A percentile compares a stretch with the other conserved stretches of the same genome.
phyloP scores from a whole-genome alignment of 1,140 invertebrate species.

The Araneus ventricosus region DNA sequence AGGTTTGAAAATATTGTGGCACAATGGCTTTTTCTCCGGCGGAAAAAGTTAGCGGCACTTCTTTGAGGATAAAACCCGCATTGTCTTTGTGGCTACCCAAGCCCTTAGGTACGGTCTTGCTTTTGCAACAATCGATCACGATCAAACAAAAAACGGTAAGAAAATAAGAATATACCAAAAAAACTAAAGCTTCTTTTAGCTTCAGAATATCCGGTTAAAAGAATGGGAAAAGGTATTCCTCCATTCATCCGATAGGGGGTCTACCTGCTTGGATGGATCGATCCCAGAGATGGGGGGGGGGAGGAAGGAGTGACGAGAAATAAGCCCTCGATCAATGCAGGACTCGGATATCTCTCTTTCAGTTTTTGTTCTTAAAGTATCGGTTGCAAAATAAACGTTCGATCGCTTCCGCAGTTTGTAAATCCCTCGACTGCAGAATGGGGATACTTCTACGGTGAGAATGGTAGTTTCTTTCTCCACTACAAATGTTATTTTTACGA shows the following conservation, averaged over 20 bases:
- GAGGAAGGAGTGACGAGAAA: not conserved
- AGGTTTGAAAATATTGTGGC: too few relatives aligned
- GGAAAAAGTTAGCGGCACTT: not conserved
- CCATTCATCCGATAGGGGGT: slow-evolving; percentile 19
- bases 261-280: slow-evolving; percentile 15
- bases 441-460: not conserved
- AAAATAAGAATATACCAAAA: not conserved
- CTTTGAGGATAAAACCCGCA: not conserved
- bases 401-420: not conserved
- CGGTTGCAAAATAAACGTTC: slow-evolving; percentile 19
- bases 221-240: not conserved
- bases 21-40: too few relatives aligned
- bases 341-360: not conserved
- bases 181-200: not conserved
- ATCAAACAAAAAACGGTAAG: not conserved
- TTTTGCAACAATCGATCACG: not conserved
- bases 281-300: not conserved
- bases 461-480: not conserved
- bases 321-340: slow-evolving; percentile 20
- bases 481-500: not conserved
- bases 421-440: not conserved
- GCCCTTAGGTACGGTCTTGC: not conserved
- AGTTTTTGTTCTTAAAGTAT: not conserved
- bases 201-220: not conserved
- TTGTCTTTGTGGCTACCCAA: not conserved